phyloP scores from a whole-genome alignment of 2,113 vertebrate species.

The Quiscalus mexicanus region DNA sequence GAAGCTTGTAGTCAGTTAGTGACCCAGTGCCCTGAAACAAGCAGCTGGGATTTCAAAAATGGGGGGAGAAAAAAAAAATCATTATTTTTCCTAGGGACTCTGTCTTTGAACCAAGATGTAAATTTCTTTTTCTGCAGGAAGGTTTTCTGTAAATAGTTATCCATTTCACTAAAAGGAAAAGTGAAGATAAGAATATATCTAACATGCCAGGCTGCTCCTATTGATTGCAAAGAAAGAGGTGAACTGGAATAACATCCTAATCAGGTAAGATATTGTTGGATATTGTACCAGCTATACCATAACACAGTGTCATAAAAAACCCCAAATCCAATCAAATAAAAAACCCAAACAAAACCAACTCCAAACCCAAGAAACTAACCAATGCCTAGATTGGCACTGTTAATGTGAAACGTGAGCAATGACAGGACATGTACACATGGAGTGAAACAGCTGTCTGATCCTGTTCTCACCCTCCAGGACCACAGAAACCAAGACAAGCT shows the following conservation, averaged over 20 bases:
- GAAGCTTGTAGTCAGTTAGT: constrained; percentile 61
- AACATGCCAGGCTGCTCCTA: background rate
- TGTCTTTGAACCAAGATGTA: background rate
- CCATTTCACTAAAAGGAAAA: background rate
- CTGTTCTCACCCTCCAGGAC: constrained; percentile 14
- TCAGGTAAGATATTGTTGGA: background rate
- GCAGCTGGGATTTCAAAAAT: background rate
- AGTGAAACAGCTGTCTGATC: background rate
- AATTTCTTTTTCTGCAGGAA: background rate
- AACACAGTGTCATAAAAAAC: background rate
- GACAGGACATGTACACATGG: background rate
- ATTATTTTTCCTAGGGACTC: background rate
- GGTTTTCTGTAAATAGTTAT: background rate
- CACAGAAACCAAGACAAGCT: background rate
- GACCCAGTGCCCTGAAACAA: constrained; percentile 48
- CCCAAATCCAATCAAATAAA: background rate
- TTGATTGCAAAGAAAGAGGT: background rate
- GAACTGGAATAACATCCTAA: background rate
- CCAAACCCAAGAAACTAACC: background rate
- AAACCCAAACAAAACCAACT: background rate
- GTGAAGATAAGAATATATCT: background rate
- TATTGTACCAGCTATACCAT: background rate
- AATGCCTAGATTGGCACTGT: background rate
- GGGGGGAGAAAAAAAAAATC: no score
- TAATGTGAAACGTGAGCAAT: background rate